Evolutionary conservation across 2,113 vertebrate genomes (phyloP).

Genomic region (Seriola aureovittata): DNA sequence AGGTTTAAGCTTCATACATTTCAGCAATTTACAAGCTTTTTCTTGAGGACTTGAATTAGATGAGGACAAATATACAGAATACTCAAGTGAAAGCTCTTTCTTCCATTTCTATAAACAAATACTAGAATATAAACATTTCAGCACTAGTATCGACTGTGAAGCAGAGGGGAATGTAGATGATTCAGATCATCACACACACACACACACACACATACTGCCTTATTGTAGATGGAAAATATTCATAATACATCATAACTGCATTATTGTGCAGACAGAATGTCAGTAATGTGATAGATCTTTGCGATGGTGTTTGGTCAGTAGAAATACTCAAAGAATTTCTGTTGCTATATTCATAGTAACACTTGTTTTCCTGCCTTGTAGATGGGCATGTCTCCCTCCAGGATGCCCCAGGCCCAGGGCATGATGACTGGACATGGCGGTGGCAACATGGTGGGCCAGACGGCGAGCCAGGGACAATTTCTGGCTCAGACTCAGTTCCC

Average conservation of each 20-base stretch:
- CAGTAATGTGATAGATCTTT: neutral
- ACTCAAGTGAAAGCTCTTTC: neutral
- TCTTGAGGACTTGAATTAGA: too few relatives aligned
- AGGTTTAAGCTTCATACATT: too few relatives aligned
- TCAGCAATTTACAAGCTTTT: too few relatives aligned
- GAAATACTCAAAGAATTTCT: neutral
- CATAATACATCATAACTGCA: neutral
- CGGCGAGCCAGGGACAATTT: slow-evolving; percentile 91
- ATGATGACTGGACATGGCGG: slow-evolving; percentile 90
- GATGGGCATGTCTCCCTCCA: slow-evolving; percentile 97
- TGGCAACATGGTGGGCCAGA: slow-evolving; percentile 91
- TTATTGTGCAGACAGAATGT: neutral
- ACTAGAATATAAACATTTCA: too few relatives aligned
- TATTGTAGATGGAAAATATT: neutral
- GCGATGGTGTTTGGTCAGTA: neutral
- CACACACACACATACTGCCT: neutral
- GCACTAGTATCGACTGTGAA: too few relatives aligned
- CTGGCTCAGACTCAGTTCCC: slow-evolving; percentile 92
- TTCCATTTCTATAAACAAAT: too few relatives aligned
- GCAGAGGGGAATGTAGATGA: too few relatives aligned
- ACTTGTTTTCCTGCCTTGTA: slow-evolving; percentile 59
- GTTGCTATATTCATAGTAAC: neutral
- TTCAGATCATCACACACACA: neutral
- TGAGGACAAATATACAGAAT: neutral
- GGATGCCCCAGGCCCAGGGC: slow-evolving; percentile 94